Percentiles rank a stretch among this genome's conserved stretches.
Evolutionary conservation across 2,113 vertebrate genomes (phyloP).

Genomic region (Porphyrio hochstetteri): DNA sequence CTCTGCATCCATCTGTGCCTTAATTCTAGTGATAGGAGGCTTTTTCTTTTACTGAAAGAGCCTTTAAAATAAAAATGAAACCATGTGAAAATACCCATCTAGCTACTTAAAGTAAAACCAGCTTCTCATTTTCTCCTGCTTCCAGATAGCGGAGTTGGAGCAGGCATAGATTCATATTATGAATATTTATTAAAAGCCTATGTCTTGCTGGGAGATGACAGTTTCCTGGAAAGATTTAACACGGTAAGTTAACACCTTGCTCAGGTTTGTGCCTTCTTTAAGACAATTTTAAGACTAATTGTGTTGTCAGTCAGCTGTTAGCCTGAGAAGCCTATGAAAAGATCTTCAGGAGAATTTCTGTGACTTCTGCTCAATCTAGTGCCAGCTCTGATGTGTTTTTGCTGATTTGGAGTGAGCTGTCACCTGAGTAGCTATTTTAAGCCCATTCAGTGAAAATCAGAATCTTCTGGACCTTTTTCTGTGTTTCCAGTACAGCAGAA

Average conservation of each 20-base stretch:
- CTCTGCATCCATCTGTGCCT: background rate
- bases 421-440: background rate
- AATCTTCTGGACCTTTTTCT: background rate
- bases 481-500: background rate
- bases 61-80: background rate
- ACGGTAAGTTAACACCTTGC: constrained; percentile 83
- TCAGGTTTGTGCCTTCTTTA: background rate
- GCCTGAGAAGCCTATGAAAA: background rate
- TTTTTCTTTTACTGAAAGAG: background rate
- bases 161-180: constrained; percentile 98
- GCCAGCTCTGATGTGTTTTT: background rate
- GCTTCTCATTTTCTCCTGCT: constrained; percentile 17
- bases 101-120: background rate
- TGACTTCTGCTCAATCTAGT: background rate
- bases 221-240: constrained; percentile 96
- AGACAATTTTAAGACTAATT: background rate
- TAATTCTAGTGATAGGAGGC: background rate
- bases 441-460: background rate
- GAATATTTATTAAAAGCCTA: constrained; percentile 98
- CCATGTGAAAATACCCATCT: background rate
- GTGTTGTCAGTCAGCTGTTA: constrained; percentile 15
- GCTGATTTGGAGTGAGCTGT: background rate
- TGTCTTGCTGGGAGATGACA: constrained; percentile 94
- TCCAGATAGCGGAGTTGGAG: constrained; percentile 95
- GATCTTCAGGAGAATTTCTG: background rate